Base-by-base conservation (phyloP, 1,140 invertebrate genomes). In the Drosophila nigrodunni region DNA sequence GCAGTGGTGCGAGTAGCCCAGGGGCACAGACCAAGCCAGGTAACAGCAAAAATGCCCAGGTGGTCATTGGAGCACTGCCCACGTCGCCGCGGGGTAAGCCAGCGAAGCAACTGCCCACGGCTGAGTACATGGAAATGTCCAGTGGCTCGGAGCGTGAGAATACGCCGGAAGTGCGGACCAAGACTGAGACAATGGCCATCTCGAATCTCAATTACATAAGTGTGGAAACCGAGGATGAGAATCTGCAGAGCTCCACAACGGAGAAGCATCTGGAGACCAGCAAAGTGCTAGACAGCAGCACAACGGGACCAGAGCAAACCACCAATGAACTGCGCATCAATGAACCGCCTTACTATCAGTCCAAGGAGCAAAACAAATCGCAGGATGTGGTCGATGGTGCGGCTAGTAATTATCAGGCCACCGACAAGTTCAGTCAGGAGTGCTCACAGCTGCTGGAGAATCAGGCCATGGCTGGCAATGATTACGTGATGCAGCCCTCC, bases 111-210 rank as follows among this genome's bases (percentile, higher is more conserved):
- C 66, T 86, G 30, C 86, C 77, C 21, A 18, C 82, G 0, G 75
- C 80, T 0, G 92, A 92, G 64, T 92, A 92, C 60, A 92, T 92
- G 92, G 92, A 92, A 66, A 92, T 92, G 92, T 92, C 89, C 7
- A 92, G 92, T 41, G 90, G 92, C 10, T 91, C 89, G 8, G 90
- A 91, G 58, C 74, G 90, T 25, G 91, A 92, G 61, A 86, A 92
- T 46, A 82, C 91, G 9, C 90, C 88, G 0, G 81, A 86, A 39
- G 78, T 85, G 41, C 81, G 85, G 37, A 35, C 66, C 30, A 90
- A 88, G 21, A 75, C 60, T n/a, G 82, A 86, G 58, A 92, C 91
- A 5, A 68, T 91, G 68, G 92, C 92, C 57, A 82, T 92, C 11
- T 88, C 91, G 52, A 92, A 92, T 82, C 74, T 92, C 50, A 92